Evolutionary conservation across 2,888 invertebrate species (phyloP).

Genomic region (Caenorhabditis wallacei): DNA sequence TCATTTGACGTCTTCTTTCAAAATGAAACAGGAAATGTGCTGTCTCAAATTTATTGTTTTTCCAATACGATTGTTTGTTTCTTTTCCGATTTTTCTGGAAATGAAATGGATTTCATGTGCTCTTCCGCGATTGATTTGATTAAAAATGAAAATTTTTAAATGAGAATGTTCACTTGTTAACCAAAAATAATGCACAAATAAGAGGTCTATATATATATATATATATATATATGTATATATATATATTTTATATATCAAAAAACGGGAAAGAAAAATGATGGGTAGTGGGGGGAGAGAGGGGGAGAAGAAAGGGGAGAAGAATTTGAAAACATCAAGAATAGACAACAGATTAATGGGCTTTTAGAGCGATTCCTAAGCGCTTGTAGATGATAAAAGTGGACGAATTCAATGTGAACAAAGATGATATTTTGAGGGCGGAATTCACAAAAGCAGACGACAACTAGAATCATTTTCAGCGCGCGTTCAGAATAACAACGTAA

Average conservation of each 20-base stretch:
- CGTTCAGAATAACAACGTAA: slow-evolving; percentile 56
- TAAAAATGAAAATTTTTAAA: too few species aligned
- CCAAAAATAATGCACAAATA: slow-evolving; percentile 27
- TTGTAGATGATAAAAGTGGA: slow-evolving; percentile 16
- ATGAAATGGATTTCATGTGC: too few species aligned
- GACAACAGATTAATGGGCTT: slow-evolving; percentile 45
- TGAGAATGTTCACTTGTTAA: too few species aligned
- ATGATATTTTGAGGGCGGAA: slow-evolving; percentile 35
- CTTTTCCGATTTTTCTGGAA: too few species aligned
- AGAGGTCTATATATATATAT: neutral
- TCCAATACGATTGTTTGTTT: too few species aligned
- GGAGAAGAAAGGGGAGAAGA: neutral
- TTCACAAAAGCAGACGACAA: neutral
- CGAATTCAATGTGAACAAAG: neutral
- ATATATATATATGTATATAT: slow-evolving; percentile 33
- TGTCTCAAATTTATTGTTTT: too few species aligned
- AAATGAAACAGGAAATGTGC: too few species aligned
- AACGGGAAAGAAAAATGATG: slow-evolving; percentile 10
- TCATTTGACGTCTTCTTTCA: too few species aligned
- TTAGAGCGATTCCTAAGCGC: slow-evolving; percentile 53
- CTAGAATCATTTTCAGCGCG: slow-evolving; percentile 25
- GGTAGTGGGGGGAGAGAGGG: slow-evolving; percentile 1
- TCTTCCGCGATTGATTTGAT: too few species aligned
- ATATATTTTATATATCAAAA: too few species aligned
- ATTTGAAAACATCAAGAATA: slow-evolving; percentile 20